phyloP scores from a whole-genome alignment of 2,888 invertebrate species.

The Meandrusa payeni region DNA sequence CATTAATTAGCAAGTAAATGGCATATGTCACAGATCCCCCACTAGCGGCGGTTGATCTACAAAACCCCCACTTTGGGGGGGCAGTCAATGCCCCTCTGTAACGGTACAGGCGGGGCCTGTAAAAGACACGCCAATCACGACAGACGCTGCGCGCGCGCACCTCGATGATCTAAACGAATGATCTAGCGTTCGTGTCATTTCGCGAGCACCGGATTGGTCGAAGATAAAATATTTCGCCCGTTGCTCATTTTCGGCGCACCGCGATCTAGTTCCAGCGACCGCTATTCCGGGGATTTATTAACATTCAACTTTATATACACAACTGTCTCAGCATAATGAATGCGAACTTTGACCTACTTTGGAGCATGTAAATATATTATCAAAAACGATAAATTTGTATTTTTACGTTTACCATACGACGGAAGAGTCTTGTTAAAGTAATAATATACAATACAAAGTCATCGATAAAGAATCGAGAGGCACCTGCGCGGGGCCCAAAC shows the following conservation, averaged over 20 bases:
- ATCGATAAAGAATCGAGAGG: constrained; percentile 43
- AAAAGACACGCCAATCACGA: constrained; percentile 70
- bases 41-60: constrained; percentile 53
- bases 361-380: constrained; percentile 24
- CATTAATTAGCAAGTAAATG: constrained; percentile 64
- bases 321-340: constrained; percentile 38
- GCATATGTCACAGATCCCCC: constrained; percentile 67
- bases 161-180: constrained; percentile 72
- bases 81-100: constrained; percentile 73
- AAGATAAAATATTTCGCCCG: constrained; percentile 49
- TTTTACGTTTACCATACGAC: constrained; percentile 10
- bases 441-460: constrained; percentile 30
- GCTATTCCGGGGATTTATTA: constrained; percentile 38
- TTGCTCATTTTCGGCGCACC: constrained; percentile 53
- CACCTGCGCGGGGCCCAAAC: constrained; percentile 50
- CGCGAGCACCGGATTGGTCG: constrained; percentile 70
- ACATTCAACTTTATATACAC: constrained; percentile 39
- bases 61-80: constrained; percentile 71
- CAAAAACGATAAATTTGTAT: constrained; percentile 7
- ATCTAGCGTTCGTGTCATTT: constrained; percentile 77
- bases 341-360: constrained; percentile 52
- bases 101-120: constrained; percentile 76
- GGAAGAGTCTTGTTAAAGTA: constrained; percentile 23
- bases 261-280: constrained; percentile 53
- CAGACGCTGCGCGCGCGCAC: constrained; percentile 53